Evolutionary conservation across 2,797 vertebrate species (phyloP).

Genomic region (Lepus oiostolus): DNA sequence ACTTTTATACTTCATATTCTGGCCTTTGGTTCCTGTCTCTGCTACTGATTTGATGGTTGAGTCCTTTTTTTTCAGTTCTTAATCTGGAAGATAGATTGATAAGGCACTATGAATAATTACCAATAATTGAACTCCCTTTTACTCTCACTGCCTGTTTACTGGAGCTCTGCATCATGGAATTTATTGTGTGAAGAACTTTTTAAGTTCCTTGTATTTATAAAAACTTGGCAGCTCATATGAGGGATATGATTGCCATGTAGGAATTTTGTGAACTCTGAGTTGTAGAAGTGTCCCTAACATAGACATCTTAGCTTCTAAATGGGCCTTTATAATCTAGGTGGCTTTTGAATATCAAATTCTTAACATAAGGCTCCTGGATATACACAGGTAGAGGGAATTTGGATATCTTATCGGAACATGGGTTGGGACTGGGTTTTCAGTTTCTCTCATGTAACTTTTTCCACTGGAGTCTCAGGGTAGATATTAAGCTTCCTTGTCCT

Average conservation of each 20-base stretch:
- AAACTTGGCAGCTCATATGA: no score
- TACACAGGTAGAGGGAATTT: not conserved
- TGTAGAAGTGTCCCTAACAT: not conserved
- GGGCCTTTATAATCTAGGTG: not conserved
- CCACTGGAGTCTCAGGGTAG: no score
- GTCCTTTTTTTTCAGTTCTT: conserved; percentile 18
- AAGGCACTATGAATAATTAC: not conserved
- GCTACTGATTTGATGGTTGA: not conserved
- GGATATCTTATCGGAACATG: not conserved
- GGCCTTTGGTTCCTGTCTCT: not conserved
- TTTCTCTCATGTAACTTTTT: not conserved
- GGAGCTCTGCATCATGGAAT: not conserved
- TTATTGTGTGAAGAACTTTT: not conserved
- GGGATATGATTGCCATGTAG: not conserved
- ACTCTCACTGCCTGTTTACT: not conserved
- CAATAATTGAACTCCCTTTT: not conserved
- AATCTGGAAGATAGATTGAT: not conserved
- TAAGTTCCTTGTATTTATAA: not conserved
- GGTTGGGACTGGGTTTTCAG: not conserved
- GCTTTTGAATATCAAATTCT: not conserved
- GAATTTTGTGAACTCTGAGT: not conserved
- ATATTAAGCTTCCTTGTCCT: not conserved
- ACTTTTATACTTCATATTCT: not conserved
- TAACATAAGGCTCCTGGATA: not conserved
- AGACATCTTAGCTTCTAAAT: not conserved